A percentile compares a stretch with the other conserved stretches of the same genome.
Evolutionary conservation across 2,113 vertebrate species (phyloP).

Genomic region (Chaetorhynchus papuensis): DNA sequence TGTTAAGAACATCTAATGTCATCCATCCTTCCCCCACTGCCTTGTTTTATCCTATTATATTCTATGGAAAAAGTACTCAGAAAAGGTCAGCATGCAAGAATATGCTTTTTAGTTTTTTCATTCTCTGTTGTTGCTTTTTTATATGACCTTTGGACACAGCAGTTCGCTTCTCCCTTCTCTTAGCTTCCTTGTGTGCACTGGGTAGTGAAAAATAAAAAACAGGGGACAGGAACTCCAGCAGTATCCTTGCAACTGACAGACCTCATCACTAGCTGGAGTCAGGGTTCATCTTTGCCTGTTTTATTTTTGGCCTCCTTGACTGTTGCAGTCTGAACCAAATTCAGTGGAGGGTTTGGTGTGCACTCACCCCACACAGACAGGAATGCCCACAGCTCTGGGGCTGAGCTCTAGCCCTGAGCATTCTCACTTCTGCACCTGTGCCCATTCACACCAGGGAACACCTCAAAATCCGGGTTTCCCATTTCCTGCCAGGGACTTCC

Average conservation of each 20-base stretch:
- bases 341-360: not conserved
- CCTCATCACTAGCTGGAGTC: not conserved
- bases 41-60: not conserved
- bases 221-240: not conserved
- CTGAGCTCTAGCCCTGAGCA: not conserved
- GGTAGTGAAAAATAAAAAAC: not conserved
- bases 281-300: not conserved
- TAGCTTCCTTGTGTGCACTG: not conserved
- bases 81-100: not conserved
- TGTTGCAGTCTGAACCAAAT: not conserved
- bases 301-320: not conserved
- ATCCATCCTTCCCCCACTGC: not conserved
- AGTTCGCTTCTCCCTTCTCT: not conserved
- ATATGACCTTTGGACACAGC: not conserved
- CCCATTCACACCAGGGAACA: fast-evolving
- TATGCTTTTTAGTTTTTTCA: not conserved
- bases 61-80: not conserved
- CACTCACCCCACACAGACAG: not conserved
- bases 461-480: not conserved
- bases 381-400: not conserved
- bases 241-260: not conserved
- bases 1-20: not conserved
- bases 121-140: not conserved
- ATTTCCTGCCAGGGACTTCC: not conserved
- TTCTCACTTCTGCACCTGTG: fast-evolving